These are phyloP conservation scores for Agrotis puta DNA, from an alignment of 2,888 invertebrate genomes.

Conservation along the genomic window DNA sequence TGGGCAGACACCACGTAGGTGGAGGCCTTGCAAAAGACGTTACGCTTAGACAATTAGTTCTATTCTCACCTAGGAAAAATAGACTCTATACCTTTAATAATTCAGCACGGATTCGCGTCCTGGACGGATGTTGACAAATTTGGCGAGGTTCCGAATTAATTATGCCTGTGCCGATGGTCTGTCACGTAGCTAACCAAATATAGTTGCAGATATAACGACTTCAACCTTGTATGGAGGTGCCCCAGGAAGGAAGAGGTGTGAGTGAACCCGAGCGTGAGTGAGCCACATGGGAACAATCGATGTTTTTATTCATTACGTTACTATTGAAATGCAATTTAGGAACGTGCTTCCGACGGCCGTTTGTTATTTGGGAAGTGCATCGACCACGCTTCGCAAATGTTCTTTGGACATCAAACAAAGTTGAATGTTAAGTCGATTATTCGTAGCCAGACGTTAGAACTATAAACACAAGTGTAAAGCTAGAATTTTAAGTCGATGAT, in stretches of 20 bases:
- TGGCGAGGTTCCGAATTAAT: conserved; percentile 87
- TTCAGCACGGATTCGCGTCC: conserved; percentile 79
- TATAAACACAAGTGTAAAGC: conserved; percentile 40
- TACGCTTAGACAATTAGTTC: conserved; percentile 79
- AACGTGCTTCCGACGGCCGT: conserved; percentile 82
- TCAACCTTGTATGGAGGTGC: conserved; percentile 81
- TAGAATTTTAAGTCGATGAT: conserved; percentile 48
- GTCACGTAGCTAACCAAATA: conserved; percentile 89
- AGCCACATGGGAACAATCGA: conserved; percentile 72
- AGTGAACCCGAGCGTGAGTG: conserved; percentile 79
- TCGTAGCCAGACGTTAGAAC: conserved; percentile 27
- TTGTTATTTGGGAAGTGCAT: conserved; percentile 77
- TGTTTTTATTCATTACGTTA: conserved; percentile 71
- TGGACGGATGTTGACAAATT: conserved; percentile 79
- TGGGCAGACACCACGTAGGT: conserved; percentile 88
- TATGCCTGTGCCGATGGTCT: conserved; percentile 77
- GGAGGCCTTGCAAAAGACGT: conserved; percentile 87
- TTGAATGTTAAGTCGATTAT: conserved; percentile 37
- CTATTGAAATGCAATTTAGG: conserved; percentile 84
- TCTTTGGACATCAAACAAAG: conserved; percentile 43
- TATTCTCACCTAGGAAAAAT: conserved; percentile 71
- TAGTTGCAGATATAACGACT: conserved; percentile 78
- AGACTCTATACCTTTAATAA: conserved; percentile 75
- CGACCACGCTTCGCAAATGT: conserved; percentile 71
- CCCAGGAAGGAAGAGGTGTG: conserved; percentile 87